Percentiles rank a stretch among this genome's conserved stretches.
These are phyloP conservation scores for Meteorus sp. DNA, from an alignment of 1,140 invertebrate genomes.

Conservation along the genomic window DNA sequence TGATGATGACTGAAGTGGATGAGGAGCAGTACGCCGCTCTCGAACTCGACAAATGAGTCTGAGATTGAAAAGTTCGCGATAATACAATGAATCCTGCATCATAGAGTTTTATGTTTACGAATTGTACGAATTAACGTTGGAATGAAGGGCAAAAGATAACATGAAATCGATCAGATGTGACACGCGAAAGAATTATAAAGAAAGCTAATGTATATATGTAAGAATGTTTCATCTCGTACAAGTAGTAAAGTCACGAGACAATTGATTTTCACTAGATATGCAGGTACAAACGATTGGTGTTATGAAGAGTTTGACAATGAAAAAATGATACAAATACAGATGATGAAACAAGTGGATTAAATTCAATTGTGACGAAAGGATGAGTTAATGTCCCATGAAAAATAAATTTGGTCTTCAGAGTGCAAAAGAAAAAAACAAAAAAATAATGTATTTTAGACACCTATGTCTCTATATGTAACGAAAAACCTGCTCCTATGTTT, in stretches of 20 bases:
- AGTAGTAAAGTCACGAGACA: conserved; percentile 13
- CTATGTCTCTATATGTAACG: conserved; percentile 43
- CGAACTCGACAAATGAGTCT: conserved; percentile 64
- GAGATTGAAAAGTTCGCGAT: conserved; percentile 3
- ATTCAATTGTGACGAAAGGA: background rate
- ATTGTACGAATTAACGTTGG: background rate
- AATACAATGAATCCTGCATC: conserved; percentile 26
- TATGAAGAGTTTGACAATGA: conserved; percentile 10
- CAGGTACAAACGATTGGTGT: conserved; percentile 1
- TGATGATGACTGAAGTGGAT: conserved; percentile 83
- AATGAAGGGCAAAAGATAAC: background rate
- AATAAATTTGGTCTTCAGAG: background rate
- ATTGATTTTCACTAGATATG: conserved; percentile 30
- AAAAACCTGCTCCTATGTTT: conserved; percentile 45
- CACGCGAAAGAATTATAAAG: background rate
- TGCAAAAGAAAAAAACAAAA: conserved; percentile 2
- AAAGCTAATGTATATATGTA: conserved; percentile 52
- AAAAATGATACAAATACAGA: background rate
- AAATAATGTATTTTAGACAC: conserved; percentile 39
- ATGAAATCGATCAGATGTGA: conserved; percentile 4
- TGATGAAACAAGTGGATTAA: background rate
- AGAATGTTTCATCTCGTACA: conserved; percentile 40
- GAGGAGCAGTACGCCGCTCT: conserved; percentile 78
- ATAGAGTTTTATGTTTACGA: conserved; percentile 28
- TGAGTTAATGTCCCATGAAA: too few species aligned